A percentile compares a stretch with the other conserved stretches of the same genome.
Evolutionary conservation across 2,797 vertebrate genomes (phyloP).

Genomic region (Anabacerthia variegaticeps): DNA sequence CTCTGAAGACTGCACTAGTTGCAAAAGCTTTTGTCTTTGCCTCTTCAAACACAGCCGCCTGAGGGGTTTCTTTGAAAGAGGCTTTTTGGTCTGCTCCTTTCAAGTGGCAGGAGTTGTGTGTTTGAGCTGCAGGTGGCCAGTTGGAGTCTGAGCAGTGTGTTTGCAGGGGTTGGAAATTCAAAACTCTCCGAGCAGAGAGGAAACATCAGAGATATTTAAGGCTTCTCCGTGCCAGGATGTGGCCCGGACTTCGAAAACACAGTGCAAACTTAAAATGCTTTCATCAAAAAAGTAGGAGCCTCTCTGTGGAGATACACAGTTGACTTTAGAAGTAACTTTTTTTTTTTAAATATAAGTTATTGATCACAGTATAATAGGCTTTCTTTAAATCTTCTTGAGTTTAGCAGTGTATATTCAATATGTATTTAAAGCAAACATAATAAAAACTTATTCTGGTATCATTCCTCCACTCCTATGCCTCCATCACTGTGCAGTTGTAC

Average conservation of each 20-base stretch:
- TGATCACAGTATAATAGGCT: background rate
- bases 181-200: background rate
- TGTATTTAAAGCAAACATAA: background rate
- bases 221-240: background rate
- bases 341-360: background rate
- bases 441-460: background rate
- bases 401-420: background rate
- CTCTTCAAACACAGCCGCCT: constrained; percentile 30
- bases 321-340: background rate
- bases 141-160: background rate
- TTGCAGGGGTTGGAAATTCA: background rate
- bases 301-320: background rate
- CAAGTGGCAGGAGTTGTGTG: constrained; percentile 18
- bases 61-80: constrained; percentile 37
- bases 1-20: background rate
- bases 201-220: background rate
- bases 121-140: background rate
- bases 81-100: constrained; percentile 39
- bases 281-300: background rate
- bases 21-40: constrained; percentile 40
- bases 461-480: rapidly evolving
- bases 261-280: background rate
- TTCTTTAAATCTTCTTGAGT: background rate
- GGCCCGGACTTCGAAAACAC: background rate
- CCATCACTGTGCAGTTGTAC: background rate